These are phyloP conservation scores for Rhaphigaster nebulosa DNA, from an alignment of 2,888 invertebrate genomes.

Conservation along the genomic window DNA sequence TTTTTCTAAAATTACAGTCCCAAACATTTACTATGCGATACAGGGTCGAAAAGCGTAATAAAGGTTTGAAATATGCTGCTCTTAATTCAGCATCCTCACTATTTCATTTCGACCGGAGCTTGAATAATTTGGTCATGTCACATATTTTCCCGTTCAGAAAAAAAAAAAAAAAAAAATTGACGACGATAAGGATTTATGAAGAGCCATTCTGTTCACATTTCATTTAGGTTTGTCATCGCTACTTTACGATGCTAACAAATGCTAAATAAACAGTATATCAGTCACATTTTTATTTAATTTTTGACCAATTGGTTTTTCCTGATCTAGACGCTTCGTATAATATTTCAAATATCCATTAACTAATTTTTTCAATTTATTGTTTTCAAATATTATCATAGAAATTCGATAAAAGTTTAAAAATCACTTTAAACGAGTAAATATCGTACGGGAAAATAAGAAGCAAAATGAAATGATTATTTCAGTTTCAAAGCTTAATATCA, in stretches of 20 bases:
- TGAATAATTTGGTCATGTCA: neutral
- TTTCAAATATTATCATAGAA: no score
- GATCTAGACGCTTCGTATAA: neutral
- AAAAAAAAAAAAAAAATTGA: neutral
- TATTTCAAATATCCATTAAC: neutral
- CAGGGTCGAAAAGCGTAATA: neutral
- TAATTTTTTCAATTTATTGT: neutral
- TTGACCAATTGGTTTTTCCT: neutral
- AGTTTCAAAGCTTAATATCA: no score
- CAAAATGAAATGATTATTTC: no score
- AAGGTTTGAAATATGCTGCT: neutral
- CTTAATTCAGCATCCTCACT: neutral
- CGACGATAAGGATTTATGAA: neutral
- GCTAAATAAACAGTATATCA: neutral
- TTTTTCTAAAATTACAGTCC: neutral
- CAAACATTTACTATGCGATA: neutral
- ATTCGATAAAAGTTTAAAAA: no score
- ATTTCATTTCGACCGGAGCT: neutral
- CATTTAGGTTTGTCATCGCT: neutral
- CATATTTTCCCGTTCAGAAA: neutral
- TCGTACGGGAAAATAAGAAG: no score
- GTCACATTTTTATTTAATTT: neutral
- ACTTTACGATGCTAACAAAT: neutral
- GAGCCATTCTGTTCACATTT: neutral
- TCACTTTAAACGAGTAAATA: no score